Base-by-base conservation (phyloP, 2,888 invertebrate genomes). In the Bombylius major region DNA sequence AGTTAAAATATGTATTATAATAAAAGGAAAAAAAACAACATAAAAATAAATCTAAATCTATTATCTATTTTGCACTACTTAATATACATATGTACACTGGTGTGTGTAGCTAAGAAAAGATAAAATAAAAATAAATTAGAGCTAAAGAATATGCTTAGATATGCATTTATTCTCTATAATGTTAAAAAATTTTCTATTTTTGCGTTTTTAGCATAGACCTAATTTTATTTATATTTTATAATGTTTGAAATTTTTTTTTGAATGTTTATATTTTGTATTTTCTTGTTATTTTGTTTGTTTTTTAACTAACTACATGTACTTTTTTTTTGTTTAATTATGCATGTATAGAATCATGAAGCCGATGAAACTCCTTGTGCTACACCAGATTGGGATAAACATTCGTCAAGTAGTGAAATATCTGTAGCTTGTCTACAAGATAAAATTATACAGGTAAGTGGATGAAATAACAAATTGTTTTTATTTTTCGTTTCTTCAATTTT, bases 361-460 rank as follows among this genome's bases (percentile, higher is more conserved):
- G 80, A 78, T 63, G 79, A 79, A 63, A 84, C 83, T 23, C 82
- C 84, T n/a, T 84, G 84, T 57, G 79, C 82, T 60, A 86, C 87
- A 9, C 87, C 87, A 8, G 90, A 91, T 63, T 94, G 94, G 94
- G 93, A 94, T 75, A 91, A 90, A 71, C 87, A 90, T 72, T 91
- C 91, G 56, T 87, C 87, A 49, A 88, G 90, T 59, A 91, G 91
- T 72, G 93, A 94, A 75, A 85, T 93, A 56, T 89, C 89, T 5
- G 91, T 95, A 60, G 93, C 93, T 31, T 93, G 93, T 70, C 79
- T 92, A 60, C 95, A 95, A 75, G 95, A 95, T 70, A 83, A 92
- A 68, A 93, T 95, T 65, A 81, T 90, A 70, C 90, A 92, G 75
- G 92, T 65, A 55, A 59, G 51, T 8, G 23, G 23, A 23, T 23